Percentiles rank a stretch among this genome's conserved stretches.
phyloP scores from a whole-genome alignment of 1,140 invertebrate genomes.

The Contarinia nasturtii region DNA sequence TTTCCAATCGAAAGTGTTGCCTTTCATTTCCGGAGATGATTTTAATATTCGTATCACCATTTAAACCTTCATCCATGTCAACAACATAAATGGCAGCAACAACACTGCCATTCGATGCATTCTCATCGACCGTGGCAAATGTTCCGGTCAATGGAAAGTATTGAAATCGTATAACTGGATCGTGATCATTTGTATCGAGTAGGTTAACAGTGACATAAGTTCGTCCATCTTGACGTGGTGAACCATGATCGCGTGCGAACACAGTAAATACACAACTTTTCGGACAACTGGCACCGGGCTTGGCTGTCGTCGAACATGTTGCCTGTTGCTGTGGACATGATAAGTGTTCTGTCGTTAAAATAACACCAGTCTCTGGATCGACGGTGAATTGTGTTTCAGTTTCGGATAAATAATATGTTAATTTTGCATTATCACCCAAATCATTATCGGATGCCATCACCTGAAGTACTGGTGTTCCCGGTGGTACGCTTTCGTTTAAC shows the following conservation, averaged over 20 bases:
- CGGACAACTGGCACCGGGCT: slow-evolving; percentile 36
- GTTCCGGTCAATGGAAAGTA: slow-evolving; percentile 68
- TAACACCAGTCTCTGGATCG: slow-evolving; percentile 71
- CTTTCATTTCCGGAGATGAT: slow-evolving; percentile 80
- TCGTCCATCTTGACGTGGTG: slow-evolving; percentile 71
- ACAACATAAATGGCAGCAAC: slow-evolving; percentile 86
- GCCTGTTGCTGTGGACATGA: slow-evolving; percentile 52
- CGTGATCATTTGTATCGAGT: slow-evolving; percentile 86
- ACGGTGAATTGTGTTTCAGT: slow-evolving; percentile 71
- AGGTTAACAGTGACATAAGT: slow-evolving; percentile 90
- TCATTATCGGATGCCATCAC: slow-evolving; percentile 87
- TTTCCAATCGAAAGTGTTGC: slow-evolving; percentile 70
- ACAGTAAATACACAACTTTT: slow-evolving; percentile 89
- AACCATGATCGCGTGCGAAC: slow-evolving; percentile 80
- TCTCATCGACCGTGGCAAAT: slow-evolving; percentile 84
- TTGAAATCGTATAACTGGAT: slow-evolving; percentile 76
- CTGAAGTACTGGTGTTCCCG: slow-evolving; percentile 68
- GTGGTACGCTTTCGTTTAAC: slow-evolving; percentile 75
- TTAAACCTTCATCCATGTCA: slow-evolving; percentile 76
- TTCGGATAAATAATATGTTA: slow-evolving; percentile 76
- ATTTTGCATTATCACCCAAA: slow-evolving; percentile 75
- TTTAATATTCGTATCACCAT: slow-evolving; percentile 68
- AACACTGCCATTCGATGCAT: slow-evolving; percentile 69
- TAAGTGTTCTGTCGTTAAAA: slow-evolving; percentile 58
- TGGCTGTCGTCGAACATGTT: slow-evolving; percentile 30